Percentiles rank a stretch among this genome's conserved stretches.
Evolutionary conservation across 2,888 invertebrate species (phyloP).

Genomic region (Coelopa pilipes): DNA sequence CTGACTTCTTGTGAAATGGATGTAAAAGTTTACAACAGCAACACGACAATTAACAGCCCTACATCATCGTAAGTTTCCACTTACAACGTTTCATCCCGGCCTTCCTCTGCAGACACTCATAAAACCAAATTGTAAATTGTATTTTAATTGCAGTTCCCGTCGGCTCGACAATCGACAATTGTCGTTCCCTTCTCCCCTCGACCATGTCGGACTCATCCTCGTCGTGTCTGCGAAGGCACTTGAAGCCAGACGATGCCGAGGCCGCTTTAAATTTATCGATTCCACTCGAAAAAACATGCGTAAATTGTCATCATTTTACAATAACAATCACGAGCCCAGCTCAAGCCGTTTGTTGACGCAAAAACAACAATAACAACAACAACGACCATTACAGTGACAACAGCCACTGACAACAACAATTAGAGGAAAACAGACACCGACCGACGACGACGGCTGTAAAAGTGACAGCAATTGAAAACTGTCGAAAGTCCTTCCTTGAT

Average conservation of each 20-base stretch:
- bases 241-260: neutral
- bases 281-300: constrained; percentile 16
- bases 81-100: constrained; percentile 9
- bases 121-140: constrained; percentile 34
- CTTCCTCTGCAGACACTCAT: constrained; percentile 28
- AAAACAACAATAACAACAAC: constrained; percentile 5
- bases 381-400: too few species aligned
- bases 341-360: neutral
- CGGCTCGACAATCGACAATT: neutral
- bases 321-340: neutral
- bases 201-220: too few species aligned
- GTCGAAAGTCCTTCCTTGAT: constrained; percentile 5
- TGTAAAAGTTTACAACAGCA: constrained; percentile 22
- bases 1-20: neutral
- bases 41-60: constrained; percentile 27
- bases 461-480: constrained; percentile 28
- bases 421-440: too few species aligned
- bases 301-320: constrained; percentile 27
- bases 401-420: neutral
- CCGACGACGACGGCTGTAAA: constrained; percentile 15
- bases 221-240: neutral
- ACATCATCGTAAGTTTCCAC: constrained; percentile 17
- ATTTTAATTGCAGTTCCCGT: constrained; percentile 31
- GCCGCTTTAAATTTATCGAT: neutral
- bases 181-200: too few species aligned